These are phyloP conservation scores for Lerema accius DNA, from an alignment of 1,140 invertebrate genomes.

Conservation along the genomic window DNA sequence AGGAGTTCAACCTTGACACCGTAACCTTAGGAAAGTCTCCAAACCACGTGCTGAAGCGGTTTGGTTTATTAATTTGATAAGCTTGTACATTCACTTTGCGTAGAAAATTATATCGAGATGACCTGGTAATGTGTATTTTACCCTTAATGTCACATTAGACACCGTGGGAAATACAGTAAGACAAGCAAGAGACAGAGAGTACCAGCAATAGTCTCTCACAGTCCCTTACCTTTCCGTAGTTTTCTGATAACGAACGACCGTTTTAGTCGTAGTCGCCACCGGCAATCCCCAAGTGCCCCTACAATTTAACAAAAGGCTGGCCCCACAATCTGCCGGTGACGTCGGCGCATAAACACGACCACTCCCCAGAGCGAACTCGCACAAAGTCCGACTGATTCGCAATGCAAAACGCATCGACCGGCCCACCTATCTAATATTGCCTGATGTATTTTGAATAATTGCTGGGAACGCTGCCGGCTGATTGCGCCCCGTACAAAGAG, in stretches of 20 bases:
- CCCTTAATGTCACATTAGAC: too few species aligned
- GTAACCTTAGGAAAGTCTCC: conserved; percentile 11
- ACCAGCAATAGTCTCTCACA: neutral
- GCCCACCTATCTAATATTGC: conserved; percentile 79
- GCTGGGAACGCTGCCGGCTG: conserved; percentile 62
- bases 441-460: conserved; percentile 82
- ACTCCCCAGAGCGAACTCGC: conserved; percentile 59
- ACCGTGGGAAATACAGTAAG: neutral
- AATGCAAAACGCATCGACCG: conserved; percentile 77
- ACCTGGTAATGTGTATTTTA: too few species aligned
- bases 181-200: neutral
- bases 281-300: conserved; percentile 54
- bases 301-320: conserved; percentile 68
- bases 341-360: conserved; percentile 62
- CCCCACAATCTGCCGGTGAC: conserved; percentile 66
- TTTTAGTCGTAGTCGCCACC: conserved; percentile 47
- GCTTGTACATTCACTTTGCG: too few species aligned
- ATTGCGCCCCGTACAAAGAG: conserved; percentile 71
- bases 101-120: too few species aligned
- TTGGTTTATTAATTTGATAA: conserved; percentile 4
- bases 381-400: conserved; percentile 76
- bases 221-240: conserved; percentile 33
- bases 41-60: conserved; percentile 22
- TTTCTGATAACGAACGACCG: conserved; percentile 48
- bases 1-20: conserved; percentile 27